Conservation (phyloP, 2,113 vertebrate genomes). For the Thinocorus orbignyianus region DNA sequence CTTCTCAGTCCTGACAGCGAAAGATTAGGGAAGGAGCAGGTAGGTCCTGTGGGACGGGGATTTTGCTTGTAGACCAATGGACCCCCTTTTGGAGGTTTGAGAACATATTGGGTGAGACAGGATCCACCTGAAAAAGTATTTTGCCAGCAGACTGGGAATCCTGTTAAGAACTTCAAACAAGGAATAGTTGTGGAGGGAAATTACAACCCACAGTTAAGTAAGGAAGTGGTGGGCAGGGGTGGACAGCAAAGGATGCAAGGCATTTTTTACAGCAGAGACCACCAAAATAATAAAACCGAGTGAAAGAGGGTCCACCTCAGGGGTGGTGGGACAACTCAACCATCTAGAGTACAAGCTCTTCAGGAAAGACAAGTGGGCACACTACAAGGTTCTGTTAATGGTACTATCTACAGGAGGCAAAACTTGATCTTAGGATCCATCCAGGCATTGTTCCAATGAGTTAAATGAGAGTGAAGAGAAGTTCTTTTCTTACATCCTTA, state of each 20-base stretch:
- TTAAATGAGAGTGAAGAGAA: neutral
- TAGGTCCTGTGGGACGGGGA: neutral
- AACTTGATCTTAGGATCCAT: neutral
- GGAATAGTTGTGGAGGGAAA: neutral
- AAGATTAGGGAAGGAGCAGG: neutral
- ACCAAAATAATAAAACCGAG: neutral
- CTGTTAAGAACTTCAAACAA: neutral
- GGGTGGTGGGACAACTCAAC: neutral
- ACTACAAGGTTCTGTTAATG: neutral
- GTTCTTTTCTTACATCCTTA: neutral
- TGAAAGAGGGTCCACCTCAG: neutral
- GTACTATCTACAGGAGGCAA: neutral
- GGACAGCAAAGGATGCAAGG: neutral
- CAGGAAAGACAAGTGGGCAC: neutral
- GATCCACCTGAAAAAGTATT: neutral
- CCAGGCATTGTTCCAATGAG: neutral
- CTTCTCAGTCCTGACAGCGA: neutral
- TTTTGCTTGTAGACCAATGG: neutral
- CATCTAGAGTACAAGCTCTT: neutral
- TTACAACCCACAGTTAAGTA: neutral
- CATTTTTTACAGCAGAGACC: neutral
- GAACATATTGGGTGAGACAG: neutral
- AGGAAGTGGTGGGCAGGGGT: neutral
- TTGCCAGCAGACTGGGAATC: neutral
- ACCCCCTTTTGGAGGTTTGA: neutral